Conservation (phyloP, 2,113 vertebrate genomes). For the Lamprotornis superbus region DNA sequence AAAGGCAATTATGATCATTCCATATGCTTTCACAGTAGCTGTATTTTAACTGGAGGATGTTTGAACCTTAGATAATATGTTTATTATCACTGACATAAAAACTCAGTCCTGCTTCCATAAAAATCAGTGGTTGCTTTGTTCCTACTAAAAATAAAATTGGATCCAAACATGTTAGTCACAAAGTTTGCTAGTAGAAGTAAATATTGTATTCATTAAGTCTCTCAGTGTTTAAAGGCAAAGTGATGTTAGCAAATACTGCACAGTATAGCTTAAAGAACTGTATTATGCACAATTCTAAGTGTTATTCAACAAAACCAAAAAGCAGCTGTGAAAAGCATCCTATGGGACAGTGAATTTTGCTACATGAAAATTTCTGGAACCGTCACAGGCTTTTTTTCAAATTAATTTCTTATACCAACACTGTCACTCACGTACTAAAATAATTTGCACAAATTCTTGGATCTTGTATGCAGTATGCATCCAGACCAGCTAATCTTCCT, state of each 20-base stretch:
- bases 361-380: conserved; percentile 26
- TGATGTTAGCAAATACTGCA: conserved; percentile 6
- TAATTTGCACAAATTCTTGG: neutral
- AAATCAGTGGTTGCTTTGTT: conserved; percentile 6
- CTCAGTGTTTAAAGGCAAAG: conserved; percentile 38
- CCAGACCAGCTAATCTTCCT: neutral
- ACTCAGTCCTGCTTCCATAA: conserved; percentile 10
- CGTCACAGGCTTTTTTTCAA: conserved; percentile 14
- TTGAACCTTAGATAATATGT: neutral
- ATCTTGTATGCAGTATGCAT: neutral
- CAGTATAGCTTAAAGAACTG: neutral
- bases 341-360: neutral
- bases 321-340: neutral
- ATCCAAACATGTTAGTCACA: neutral
- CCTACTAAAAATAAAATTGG: neutral
- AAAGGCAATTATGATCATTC: neutral
- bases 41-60: neutral
- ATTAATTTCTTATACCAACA: neutral
- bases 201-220: neutral
- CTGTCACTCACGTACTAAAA: neutral
- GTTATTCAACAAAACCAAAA: neutral
- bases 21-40: neutral
- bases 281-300: neutral
- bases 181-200: conserved; percentile 6
- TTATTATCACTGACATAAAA: conserved; percentile 20